Evolutionary conservation across 1,140 invertebrate species (phyloP).

Genomic region (Drosophila bocqueti): DNA sequence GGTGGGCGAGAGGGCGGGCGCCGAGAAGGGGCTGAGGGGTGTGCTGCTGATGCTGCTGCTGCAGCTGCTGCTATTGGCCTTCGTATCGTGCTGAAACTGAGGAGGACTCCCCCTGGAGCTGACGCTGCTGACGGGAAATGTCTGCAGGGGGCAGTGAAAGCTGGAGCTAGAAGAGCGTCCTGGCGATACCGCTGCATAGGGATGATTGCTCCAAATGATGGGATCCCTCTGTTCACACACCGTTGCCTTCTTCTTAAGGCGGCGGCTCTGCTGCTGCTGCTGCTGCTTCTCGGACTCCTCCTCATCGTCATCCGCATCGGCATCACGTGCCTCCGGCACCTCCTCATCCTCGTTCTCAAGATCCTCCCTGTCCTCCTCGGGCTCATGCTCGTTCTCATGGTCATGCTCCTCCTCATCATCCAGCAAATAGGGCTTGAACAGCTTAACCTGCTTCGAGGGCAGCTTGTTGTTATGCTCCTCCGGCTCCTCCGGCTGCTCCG

Average conservation of each 20-base stretch:
- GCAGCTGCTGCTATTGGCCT: constrained; percentile 9
- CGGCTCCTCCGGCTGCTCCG: constrained; percentile 34
- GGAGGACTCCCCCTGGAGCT: constrained; percentile 60
- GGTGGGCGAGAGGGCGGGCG: constrained; percentile 65
- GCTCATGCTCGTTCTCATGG: constrained; percentile 57
- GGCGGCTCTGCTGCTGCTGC: constrained; percentile 21
- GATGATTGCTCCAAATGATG: constrained; percentile 72
- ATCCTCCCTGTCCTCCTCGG: constrained; percentile 78
- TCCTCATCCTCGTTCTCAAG: constrained; percentile 66
- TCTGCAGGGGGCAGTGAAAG: constrained; percentile 44
- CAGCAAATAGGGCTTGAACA: constrained; percentile 90
- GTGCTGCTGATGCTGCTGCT: constrained; percentile 13
- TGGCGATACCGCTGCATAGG: constrained; percentile 41
- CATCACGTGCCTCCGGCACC: constrained; percentile 69
- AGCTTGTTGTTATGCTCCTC: constrained; percentile 49
- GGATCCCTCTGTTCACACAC: constrained; percentile 56
- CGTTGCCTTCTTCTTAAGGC: constrained; percentile 53
- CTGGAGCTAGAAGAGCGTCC: constrained; percentile 17
- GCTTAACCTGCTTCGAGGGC: constrained; percentile 86
- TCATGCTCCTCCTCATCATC: constrained; percentile 79
- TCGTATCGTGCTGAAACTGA: constrained; percentile 55
- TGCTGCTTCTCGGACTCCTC: constrained; percentile 46
- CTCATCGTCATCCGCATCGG: constrained; percentile 83
- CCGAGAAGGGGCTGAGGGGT: constrained; percentile 67
- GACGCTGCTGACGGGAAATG: constrained; percentile 57